Percentiles rank a stretch among this genome's conserved stretches.
phyloP scores from a whole-genome alignment of 2,797 vertebrate genomes.

The Thalassophryne amazonica region DNA sequence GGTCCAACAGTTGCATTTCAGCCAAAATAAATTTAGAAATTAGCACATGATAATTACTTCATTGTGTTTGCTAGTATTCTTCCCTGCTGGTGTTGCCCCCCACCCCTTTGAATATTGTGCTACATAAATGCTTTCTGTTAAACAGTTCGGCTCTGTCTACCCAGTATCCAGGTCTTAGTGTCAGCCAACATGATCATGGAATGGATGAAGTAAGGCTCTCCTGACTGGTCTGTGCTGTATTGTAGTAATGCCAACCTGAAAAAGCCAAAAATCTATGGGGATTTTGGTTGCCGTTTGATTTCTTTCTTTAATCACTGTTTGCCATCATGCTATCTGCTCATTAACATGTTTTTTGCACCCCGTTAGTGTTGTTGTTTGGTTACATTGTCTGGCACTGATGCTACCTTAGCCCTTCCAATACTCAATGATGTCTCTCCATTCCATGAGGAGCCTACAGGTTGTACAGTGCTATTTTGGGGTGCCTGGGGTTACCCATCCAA shows the following conservation, averaged over 20 bases:
- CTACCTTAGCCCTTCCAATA: no score
- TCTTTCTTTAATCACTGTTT: slow-evolving; percentile 5
- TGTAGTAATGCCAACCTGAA: slow-evolving; percentile 13
- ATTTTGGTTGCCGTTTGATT: neutral
- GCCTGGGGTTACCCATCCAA: no score
- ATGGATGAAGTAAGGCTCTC: slow-evolving; percentile 24
- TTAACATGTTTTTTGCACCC: neutral
- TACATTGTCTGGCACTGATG: no score
- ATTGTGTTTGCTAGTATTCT: slow-evolving; percentile 36
- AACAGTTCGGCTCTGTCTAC: slow-evolving; percentile 8
- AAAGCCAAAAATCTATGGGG: slow-evolving; percentile 7
- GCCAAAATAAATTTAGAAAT: slow-evolving; percentile 59
- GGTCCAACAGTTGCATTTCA: slow-evolving; percentile 22
- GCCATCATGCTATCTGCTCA: neutral
- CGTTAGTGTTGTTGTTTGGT: neutral
- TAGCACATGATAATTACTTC: slow-evolving; percentile 51
- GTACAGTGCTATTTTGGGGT: no score
- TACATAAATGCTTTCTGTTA: slow-evolving; percentile 19
- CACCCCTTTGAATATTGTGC: slow-evolving; percentile 12
- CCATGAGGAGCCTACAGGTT: no score
- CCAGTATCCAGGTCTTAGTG: slow-evolving; percentile 19
- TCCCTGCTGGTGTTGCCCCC: slow-evolving; percentile 19
- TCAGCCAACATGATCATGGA: slow-evolving; percentile 35
- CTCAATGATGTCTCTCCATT: no score
- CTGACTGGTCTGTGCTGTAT: slow-evolving; percentile 1